Conservation (phyloP, 2,113 vertebrate species). For the Tychaedon coryphoeus region DNA sequence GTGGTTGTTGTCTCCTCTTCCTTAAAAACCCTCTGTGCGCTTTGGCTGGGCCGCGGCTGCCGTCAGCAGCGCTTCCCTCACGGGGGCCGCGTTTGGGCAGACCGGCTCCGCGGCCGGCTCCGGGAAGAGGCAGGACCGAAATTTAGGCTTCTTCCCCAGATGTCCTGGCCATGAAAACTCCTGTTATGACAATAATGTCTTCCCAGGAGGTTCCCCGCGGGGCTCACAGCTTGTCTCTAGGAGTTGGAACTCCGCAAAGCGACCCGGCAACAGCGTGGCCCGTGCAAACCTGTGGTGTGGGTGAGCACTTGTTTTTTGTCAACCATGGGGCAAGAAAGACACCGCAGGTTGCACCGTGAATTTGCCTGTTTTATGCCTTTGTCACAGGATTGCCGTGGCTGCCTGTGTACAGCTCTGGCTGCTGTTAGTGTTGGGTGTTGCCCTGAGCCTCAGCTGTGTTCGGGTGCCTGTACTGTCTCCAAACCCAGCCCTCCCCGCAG, state of each 20-base stretch:
- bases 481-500: accelerated
- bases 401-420: not conserved
- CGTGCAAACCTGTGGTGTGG: no score
- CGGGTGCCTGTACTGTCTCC: not conserved
- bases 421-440: not conserved
- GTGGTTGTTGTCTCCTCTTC: not conserved
- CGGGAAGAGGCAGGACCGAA: accelerated
- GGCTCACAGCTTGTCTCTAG: not conserved
- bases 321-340: accelerated
- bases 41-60: not conserved
- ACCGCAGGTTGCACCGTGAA: accelerated
- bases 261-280: accelerated
- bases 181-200: accelerated
- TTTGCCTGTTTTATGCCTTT: not conserved
- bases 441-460: not conserved
- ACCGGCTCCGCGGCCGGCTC: not conserved
- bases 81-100: not conserved
- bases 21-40: not conserved
- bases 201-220: not conserved
- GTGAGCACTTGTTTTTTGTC: not conserved
- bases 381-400: not conserved
- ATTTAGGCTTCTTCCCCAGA: not conserved
- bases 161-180: not conserved
- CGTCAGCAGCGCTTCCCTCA: not conserved
- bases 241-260: not conserved